These are phyloP conservation scores for Muricea muricata DNA, from an alignment of 92 coral and sea anemone genomes.

Conservation along the genomic window DNA sequence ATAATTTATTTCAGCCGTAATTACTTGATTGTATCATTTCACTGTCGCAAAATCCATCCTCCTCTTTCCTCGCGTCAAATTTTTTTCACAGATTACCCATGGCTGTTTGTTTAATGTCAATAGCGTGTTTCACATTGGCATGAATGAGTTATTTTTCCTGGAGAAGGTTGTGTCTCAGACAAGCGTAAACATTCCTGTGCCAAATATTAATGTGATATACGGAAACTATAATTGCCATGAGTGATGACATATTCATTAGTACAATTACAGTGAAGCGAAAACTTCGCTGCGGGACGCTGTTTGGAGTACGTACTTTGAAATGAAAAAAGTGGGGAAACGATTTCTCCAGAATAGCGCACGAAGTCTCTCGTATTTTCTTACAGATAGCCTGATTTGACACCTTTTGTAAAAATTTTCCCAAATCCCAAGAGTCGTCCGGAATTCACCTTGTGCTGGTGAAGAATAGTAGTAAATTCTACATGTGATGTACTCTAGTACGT, in stretches of 20 bases:
- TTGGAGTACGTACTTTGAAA: too few relatives aligned
- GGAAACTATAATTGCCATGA: constrained; percentile 28
- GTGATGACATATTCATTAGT: constrained; percentile 32
- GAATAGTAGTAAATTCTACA: too few relatives aligned
- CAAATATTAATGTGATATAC: constrained; percentile 15
- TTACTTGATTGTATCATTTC: not conserved
- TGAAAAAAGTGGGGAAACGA: too few relatives aligned
- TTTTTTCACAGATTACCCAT: not conserved
- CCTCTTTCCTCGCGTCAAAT: not conserved
- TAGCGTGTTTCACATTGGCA: not conserved
- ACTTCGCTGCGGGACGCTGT: not conserved
- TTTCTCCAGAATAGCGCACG: too few relatives aligned
- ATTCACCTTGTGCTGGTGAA: too few relatives aligned
- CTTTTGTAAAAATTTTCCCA: too few relatives aligned
- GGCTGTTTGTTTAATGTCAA: not conserved
- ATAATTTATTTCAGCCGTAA: not conserved
- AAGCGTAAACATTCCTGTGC: constrained; percentile 19
- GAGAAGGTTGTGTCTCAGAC: not conserved
- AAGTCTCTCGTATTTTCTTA: too few relatives aligned
- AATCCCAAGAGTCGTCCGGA: too few relatives aligned
- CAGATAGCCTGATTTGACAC: too few relatives aligned
- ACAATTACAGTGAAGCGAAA: not conserved
- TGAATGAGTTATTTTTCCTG: not conserved
- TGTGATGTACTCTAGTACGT: too few relatives aligned
- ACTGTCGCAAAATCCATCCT: not conserved